A percentile compares a stretch with the other conserved stretches of the same genome.
Evolutionary conservation across 2,113 vertebrate species (phyloP).

Genomic region (Scomber colias): DNA sequence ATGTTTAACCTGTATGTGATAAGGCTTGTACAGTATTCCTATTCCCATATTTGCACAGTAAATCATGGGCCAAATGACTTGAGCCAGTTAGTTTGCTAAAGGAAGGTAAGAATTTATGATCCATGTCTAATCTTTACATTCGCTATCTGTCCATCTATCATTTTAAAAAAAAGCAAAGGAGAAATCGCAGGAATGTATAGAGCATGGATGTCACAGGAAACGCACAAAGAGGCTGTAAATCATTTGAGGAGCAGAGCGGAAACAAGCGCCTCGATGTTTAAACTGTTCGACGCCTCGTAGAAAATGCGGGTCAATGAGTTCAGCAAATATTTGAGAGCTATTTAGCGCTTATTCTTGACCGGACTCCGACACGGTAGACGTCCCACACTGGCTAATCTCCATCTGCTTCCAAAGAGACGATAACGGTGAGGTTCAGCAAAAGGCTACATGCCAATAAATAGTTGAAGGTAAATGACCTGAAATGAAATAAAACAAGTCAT

Average conservation of each 20-base stretch:
- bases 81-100: slow-evolving; percentile 5
- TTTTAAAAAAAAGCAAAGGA: background rate
- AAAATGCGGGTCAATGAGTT: slow-evolving; percentile 24
- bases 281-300: background rate
- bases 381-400: background rate
- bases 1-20: background rate
- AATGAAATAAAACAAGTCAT: background rate
- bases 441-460: background rate
- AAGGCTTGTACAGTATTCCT: background rate
- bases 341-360: background rate
- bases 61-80: slow-evolving; percentile 7
- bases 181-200: slow-evolving; percentile 29
- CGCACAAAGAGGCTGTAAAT: slow-evolving; percentile 54
- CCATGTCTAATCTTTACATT: slow-evolving; percentile 44
- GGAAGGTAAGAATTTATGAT: slow-evolving; percentile 20
- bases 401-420: background rate
- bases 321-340: slow-evolving; percentile 44
- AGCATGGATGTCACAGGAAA: slow-evolving; percentile 31
- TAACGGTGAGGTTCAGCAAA: slow-evolving; percentile 21
- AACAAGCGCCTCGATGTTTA: slow-evolving; percentile 1
- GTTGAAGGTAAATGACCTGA: background rate
- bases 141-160: slow-evolving; percentile 11
- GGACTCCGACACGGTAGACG: background rate
- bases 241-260: slow-evolving; percentile 45
- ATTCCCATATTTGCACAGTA: background rate